A percentile compares a stretch with the other conserved stretches of the same genome.
Conservation (phyloP, 2,888 invertebrate species). For the Taphrorychus bicolor region DNA sequence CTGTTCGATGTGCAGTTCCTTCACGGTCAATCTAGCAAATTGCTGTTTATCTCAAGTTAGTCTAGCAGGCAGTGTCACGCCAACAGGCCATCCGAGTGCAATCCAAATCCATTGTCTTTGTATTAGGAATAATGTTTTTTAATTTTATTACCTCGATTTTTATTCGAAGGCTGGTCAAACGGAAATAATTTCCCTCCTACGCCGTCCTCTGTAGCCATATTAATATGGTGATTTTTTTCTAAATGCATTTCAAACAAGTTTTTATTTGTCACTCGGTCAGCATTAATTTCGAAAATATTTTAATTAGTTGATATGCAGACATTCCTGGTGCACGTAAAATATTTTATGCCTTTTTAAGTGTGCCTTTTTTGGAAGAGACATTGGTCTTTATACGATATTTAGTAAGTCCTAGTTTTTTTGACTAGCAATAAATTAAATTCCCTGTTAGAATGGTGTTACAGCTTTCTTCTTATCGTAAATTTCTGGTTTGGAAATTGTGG, state of each 20-base stretch:
- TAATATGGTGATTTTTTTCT: conserved; percentile 33
- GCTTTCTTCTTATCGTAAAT: conserved; percentile 2
- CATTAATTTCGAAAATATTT: conserved; percentile 36
- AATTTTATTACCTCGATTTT: conserved; percentile 31
- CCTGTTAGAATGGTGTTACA: conserved; percentile 3
- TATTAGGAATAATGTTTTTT: conserved; percentile 26
- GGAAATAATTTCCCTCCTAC: conserved; percentile 25
- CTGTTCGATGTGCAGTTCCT: neutral
- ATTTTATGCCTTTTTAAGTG: conserved; percentile 26
- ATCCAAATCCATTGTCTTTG: conserved; percentile 25
- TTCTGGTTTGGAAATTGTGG: neutral
- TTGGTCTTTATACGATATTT: conserved; percentile 24
- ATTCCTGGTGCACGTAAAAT: conserved; percentile 22
- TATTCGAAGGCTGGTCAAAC: conserved; percentile 14
- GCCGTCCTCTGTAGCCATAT: conserved; percentile 24
- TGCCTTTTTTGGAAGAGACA: conserved; percentile 26
- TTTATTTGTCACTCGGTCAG: conserved; percentile 33
- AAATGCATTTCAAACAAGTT: conserved; percentile 35
- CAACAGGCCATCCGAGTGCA: neutral
- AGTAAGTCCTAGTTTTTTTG: conserved; percentile 10
- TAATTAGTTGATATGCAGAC: conserved; percentile 34
- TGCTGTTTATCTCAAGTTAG: neutral
- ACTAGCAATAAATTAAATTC: conserved; percentile 15
- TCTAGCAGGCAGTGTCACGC: neutral
- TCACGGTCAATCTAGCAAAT: neutral